Base-by-base conservation (phyloP, 2,113 vertebrate species). In the Aegypius monachus region DNA sequence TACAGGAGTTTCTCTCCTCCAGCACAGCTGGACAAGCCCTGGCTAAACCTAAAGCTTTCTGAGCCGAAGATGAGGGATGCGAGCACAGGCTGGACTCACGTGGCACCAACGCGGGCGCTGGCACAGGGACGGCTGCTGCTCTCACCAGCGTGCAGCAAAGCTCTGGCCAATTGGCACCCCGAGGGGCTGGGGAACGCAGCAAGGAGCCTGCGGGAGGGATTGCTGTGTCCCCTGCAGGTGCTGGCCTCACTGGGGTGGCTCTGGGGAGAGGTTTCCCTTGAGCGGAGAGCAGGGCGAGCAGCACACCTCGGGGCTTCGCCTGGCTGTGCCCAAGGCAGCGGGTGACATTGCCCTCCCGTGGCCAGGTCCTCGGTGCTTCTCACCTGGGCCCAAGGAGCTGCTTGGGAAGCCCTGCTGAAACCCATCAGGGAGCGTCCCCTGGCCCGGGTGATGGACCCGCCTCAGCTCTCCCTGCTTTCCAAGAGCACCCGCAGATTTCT, bases 91-190 rank as follows among this genome's bases (percentile, higher is more conserved):
- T 32, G 45, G 53, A 11, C 38, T 15, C 61, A 3, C 3, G 4
- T 1, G 32, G 43, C 62, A 31, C 72, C 23, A 2, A 29, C 50
- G 61, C 0, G 1, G 71, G 52, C 0, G 7, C 52, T 16, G 62
- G n/a, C 52, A 31, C 0, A 10, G 72, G 43, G 52, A 58, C 10
- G 0, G 19, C 42, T 19, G 61, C n/a, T 29, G 52, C 42, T 75
- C 22, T 47, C 1, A 1, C 11, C 8, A 1, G n/a, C 1, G 11
- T 10, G 42, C 1, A 11, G 52, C 1, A 3, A 48, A 42, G n/a
- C 18, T 42, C 50, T 47, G 50, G 42, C 22, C 0, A 34, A 8
- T 7, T 15, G n/a, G 34, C 3, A 11, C 42, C 29, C 4, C 0
- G n/a, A 21, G 48, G 36, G 31, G 18, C 18, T 2, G 3, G 45